Base-by-base conservation (phyloP, 2,113 vertebrate species). In the Gorsachius goisagi region DNA sequence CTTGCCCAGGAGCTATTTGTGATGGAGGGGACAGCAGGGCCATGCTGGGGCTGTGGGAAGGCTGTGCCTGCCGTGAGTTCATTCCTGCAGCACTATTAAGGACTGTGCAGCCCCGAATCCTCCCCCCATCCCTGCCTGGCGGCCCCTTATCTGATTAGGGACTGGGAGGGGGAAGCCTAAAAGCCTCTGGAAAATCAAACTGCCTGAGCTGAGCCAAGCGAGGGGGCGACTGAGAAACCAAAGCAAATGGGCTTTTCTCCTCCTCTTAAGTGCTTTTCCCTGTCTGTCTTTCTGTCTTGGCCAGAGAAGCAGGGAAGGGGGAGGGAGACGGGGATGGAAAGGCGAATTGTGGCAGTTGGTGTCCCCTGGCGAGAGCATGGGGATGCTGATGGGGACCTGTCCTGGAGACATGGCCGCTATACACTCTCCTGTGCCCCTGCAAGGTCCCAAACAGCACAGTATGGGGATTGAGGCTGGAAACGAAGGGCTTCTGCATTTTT, bases 141-240 rank as follows among this genome's bases (percentile, higher is more conserved):
- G 11, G 39, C 49, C 60, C 84, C 59, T 94, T 85, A 97, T 97
- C 95, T 96, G 96, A 97, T 97, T 90, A 97, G 92, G 80, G 90
- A 96, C 81, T 33, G 6, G 41, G 41, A n/a, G n/a, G 90, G 72
- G 81, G 50, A 96, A 74, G 84, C 88, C 78, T n/a, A 90, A 97
- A 96, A 97, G 69, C 97, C 90, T 97, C 91, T 24, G 72, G 96
- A 97, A 97, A 97, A 97, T 93, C 96, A 97, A 97, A 95, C 95
- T 68, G 82, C 93, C 88, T 96, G 88, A 81, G 39, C 11, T 1
- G 62, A 96, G 96, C 93, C 93, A 92, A 90, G 91, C 7, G 56
- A 72, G 56, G 44, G 30, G 8, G 13, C 0, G 27, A 50, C 93
- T 74, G 76, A 32, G 84, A 95, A 93, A 86, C 53, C 75, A 49